Percentiles rank a stretch among this genome's conserved stretches.
These are phyloP conservation scores for Microctonus hyperodae DNA, from an alignment of 2,888 invertebrate species.

Conservation along the genomic window DNA sequence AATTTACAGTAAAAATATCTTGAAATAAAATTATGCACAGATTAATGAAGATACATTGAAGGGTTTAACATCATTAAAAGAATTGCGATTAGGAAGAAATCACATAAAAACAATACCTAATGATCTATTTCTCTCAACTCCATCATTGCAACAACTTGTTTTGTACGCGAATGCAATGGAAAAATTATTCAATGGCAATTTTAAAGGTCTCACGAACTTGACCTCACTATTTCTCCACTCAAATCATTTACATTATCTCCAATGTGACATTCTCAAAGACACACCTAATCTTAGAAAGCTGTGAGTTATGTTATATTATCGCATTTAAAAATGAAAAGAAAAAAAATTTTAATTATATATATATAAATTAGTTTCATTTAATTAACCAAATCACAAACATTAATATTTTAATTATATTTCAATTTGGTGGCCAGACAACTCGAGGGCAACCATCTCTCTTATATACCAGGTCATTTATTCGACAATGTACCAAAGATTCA, in stretches of 20 bases:
- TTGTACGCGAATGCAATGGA: constrained; percentile 75
- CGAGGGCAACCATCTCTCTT: constrained; percentile 77
- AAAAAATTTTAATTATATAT: background rate
- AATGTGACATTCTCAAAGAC: constrained; percentile 70
- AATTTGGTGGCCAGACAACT: constrained; percentile 69
- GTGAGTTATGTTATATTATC: constrained; percentile 64
- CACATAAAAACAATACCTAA: constrained; percentile 68
- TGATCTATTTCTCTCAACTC: constrained; percentile 68
- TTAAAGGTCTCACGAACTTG: constrained; percentile 71
- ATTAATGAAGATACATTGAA: constrained; percentile 51
- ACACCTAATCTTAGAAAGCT: constrained; percentile 74
- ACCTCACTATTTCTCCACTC: constrained; percentile 75
- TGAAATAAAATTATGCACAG: constrained; percentile 38
- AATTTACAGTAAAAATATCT: background rate
- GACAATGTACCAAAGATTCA: constrained; percentile 71
- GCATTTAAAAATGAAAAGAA: background rate
- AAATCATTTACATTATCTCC: constrained; percentile 72
- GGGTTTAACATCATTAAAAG: constrained; percentile 63
- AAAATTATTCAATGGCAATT: constrained; percentile 68
- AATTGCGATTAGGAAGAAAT: constrained; percentile 76
- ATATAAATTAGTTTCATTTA: background rate
- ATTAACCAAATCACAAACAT: background rate
- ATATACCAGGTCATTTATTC: constrained; percentile 72
- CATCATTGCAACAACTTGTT: constrained; percentile 71
- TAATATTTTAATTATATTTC: background rate